Evolutionary conservation across 2,113 vertebrate species (phyloP).

Genomic region (Antigone vipio): DNA sequence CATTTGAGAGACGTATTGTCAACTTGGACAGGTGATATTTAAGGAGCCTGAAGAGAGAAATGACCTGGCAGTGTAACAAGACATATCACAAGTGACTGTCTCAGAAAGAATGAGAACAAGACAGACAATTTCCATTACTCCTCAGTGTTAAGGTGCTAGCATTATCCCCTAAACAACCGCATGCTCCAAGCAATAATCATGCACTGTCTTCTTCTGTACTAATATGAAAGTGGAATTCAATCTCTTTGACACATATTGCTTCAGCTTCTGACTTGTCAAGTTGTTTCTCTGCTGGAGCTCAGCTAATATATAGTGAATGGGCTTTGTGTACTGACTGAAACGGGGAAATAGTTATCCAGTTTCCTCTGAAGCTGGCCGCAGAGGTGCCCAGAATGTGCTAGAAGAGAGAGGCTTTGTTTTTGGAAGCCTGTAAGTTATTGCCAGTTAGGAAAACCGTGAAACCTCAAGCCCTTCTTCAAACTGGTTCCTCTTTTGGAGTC

Average conservation of each 20-base stretch:
- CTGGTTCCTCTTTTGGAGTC: neutral
- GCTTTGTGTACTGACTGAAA: constrained; percentile 26
- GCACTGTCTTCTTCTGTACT: constrained; percentile 55
- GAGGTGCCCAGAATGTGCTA: neutral
- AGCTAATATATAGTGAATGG: constrained; percentile 41
- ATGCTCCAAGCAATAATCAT: constrained; percentile 62
- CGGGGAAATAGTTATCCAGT: constrained; percentile 4
- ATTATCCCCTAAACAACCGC: constrained; percentile 54
- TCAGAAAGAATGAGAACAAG: constrained; percentile 56
- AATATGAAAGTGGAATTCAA: constrained; percentile 68
- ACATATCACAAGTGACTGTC: constrained; percentile 54
- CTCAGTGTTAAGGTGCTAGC: constrained; percentile 38
- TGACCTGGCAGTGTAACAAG: constrained; percentile 66
- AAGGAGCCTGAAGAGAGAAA: constrained; percentile 66
- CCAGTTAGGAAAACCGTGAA: neutral
- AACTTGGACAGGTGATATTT: constrained; percentile 70
- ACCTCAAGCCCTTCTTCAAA: neutral
- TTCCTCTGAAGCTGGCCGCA: neutral
- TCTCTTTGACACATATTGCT: constrained; percentile 69
- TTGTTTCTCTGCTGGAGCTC: constrained; percentile 44
- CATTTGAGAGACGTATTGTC: constrained; percentile 39
- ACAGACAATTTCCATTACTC: constrained; percentile 69
- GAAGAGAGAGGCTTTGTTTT: neutral
- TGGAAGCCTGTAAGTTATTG: neutral
- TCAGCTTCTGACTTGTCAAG: constrained; percentile 57